A percentile compares a stretch with the other conserved stretches of the same genome.
Conservation (phyloP, 1,140 invertebrate genomes). For the Conus betulinus region DNA sequence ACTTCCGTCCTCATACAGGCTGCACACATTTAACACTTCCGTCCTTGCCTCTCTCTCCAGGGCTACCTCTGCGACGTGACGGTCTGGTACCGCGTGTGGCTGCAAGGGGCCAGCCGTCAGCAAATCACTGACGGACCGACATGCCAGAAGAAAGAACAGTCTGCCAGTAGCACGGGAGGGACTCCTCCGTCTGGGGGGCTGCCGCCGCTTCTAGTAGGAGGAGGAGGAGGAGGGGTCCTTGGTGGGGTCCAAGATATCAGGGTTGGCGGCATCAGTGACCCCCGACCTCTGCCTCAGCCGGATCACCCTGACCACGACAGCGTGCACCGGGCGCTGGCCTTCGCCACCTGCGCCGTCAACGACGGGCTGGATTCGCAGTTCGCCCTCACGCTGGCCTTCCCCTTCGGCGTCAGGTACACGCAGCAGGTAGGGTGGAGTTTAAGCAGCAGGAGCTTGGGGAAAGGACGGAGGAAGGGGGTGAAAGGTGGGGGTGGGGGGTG, state of each 20-base stretch:
- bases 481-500: too few species aligned
- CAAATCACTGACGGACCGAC: conserved; percentile 17
- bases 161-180: not conserved
- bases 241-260: too few species aligned
- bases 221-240: not conserved
- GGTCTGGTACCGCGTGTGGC: conserved; percentile 21
- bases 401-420: not conserved
- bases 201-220: not conserved
- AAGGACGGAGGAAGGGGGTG: too few species aligned
- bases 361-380: not conserved
- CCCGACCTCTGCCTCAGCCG: not conserved
- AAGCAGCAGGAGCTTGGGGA: too few species aligned
- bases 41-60: not conserved
- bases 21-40: too few species aligned
- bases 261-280: not conserved
- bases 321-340: not conserved
- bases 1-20: too few species aligned
- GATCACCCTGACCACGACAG: not conserved
- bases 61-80: conserved; percentile 1
- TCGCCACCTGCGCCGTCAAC: conserved; percentile 27
- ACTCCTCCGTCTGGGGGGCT: not conserved
- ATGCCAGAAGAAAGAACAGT: not conserved
- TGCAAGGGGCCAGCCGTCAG: not conserved
- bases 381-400: not conserved
- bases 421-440: not conserved